Percentiles rank a stretch among this genome's conserved stretches.
Conservation (phyloP, 92 coral and sea anemone genomes). For the Umimayanthus chanpuru region DNA sequence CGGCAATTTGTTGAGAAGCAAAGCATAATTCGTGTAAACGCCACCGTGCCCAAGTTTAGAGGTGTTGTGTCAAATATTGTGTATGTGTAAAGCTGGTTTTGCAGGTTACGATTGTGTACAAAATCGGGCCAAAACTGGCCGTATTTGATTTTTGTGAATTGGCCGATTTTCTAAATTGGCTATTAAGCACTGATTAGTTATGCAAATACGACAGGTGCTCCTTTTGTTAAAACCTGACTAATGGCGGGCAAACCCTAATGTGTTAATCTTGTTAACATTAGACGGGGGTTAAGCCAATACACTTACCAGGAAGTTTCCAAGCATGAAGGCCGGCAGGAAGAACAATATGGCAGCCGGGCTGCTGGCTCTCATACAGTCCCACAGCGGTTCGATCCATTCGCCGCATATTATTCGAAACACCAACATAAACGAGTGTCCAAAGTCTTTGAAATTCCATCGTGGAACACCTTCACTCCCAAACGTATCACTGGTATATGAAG, state of each 20-base stretch:
- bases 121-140: no score
- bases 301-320: constrained; percentile 55
- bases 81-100: neutral
- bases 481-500: constrained; percentile 22
- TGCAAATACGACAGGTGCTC: neutral
- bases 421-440: constrained; percentile 46
- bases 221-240: neutral
- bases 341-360: constrained; percentile 42
- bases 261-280: no score
- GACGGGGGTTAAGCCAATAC: no score
- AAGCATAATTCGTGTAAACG: no score
- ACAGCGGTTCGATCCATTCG: constrained; percentile 61
- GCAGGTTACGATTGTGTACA: no score
- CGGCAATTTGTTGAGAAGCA: no score
- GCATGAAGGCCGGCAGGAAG: constrained; percentile 54
- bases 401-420: constrained; percentile 31
- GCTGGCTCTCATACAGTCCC: constrained; percentile 4
- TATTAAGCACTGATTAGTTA: no score
- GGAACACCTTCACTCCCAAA: constrained; percentile 37
- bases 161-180: no score
- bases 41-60: no score
- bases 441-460: constrained; percentile 58
- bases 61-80: no score
- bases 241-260: no score
- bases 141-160: no score